These are phyloP conservation scores for Coregonus suidteri DNA, from an alignment of 2,797 vertebrate species.

Conservation along the genomic window DNA sequence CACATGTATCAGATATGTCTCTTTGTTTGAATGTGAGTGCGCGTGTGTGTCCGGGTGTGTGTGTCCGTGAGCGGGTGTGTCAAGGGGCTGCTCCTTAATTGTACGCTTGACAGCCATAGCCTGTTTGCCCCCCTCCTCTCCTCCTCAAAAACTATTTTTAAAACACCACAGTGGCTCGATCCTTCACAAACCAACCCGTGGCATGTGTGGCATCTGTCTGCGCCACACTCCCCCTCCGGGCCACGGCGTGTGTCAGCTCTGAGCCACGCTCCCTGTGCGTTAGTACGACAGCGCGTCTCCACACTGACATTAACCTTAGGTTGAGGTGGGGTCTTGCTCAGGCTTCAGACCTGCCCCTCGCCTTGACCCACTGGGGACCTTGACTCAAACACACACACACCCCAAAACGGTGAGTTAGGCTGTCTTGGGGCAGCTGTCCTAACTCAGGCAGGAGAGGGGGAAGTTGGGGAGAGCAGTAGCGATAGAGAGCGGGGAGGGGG, in stretches of 20 bases:
- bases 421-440: background rate
- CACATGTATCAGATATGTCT: conserved; percentile 44
- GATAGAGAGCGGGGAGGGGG: conserved; percentile 21
- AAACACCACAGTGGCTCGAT: conserved; percentile 39
- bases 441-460: background rate
- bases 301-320: no score
- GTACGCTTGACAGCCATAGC: conserved; percentile 59
- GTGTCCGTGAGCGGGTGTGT: conserved; percentile 10
- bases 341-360: background rate
- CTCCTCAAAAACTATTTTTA: conserved; percentile 49
- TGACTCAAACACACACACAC: background rate
- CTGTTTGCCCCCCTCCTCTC: conserved; percentile 22
- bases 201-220: conserved; percentile 70
- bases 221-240: conserved; percentile 7
- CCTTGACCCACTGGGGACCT: background rate
- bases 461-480: background rate
- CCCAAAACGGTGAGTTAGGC: background rate
- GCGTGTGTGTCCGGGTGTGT: background rate
- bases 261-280: conserved; percentile 33
- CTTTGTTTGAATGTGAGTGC: conserved; percentile 34
- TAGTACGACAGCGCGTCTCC: no score
- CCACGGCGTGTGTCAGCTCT: conserved; percentile 19
- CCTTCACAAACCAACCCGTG: conserved; percentile 42
- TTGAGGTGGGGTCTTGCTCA: no score
- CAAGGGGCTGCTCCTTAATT: conserved; percentile 55